Base-by-base conservation (phyloP, 1,140 invertebrate species). In the Drosophila sulfurigaster region DNA sequence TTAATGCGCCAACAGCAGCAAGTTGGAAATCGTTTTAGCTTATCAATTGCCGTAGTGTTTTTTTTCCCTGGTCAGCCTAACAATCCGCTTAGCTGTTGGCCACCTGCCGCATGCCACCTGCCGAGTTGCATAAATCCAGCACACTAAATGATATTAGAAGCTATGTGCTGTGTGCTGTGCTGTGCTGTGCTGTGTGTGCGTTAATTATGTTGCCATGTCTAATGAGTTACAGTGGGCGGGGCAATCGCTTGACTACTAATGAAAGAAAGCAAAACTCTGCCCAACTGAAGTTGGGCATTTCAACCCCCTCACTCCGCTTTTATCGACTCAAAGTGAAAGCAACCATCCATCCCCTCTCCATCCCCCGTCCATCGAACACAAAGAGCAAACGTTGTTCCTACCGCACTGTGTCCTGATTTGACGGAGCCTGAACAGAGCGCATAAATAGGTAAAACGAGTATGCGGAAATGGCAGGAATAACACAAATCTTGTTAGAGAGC, bases 361-460 rank as follows among this genome's bases (percentile, higher is more conserved):
- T 32, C 30, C 30, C 11, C 25, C 11, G 1, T 7, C 28, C 43
- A 4, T 4, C 3, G 20, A 25, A 3, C 38, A 7, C 16, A 32
- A 3, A 38, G 32, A 2, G 5, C 15, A 52, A 59, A 54, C 28
- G 62, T 58, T 54, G 71, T 78, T 73, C 87, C 83, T 88, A 88
- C 83, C 83, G 83, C 83, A 88, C 83, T 81, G 59, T 68, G 70
- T 88, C 67, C 81, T 89, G 85, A 88, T 88, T 88, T 88, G 77
- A 75, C 69, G 48, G 51, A 45, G 62, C 82, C 64, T 67, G 51
- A 48, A 60, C 73, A 30, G 41, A 45, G 60, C 69, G 71, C 69
- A 65, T 75, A 82, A 82, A 82, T 82, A 67, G 65, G 68, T 67
- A 57, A 68, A 63, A 52, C 78, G 77, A 80, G 62, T 74, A 68